These are phyloP conservation scores for Thalassophryne amazonica DNA, from an alignment of 2,797 vertebrate genomes.

Conservation along the genomic window DNA sequence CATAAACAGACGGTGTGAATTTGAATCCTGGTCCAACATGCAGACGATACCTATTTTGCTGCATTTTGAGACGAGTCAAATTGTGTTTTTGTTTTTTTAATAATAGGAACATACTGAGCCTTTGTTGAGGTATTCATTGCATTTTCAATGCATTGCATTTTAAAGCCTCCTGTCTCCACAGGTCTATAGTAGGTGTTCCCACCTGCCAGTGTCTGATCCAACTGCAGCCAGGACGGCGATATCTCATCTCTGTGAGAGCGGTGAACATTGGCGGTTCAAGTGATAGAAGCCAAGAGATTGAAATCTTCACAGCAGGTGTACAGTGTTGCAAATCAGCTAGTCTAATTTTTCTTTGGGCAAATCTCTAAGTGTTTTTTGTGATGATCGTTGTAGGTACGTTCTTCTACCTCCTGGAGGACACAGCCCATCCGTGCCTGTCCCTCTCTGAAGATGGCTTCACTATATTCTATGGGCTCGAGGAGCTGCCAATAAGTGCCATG, in stretches of 20 bases:
- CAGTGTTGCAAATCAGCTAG: neutral
- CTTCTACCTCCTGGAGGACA: slow-evolving; percentile 87
- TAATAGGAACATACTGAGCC: no score
- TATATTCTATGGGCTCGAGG: slow-evolving; percentile 82
- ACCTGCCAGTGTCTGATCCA: slow-evolving; percentile 89
- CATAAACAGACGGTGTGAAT: no score
- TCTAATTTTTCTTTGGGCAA: neutral
- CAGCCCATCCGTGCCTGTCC: slow-evolving; percentile 87
- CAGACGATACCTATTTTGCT: no score
- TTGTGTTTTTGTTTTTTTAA: no score
- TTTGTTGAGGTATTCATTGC: no score
- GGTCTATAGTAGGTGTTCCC: slow-evolving; percentile 90
- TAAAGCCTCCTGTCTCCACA: slow-evolving; percentile 44
- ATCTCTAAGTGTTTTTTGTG: neutral
- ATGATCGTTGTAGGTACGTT: slow-evolving; percentile 79
- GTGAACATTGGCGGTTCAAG: slow-evolving; percentile 88
- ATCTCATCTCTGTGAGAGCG: slow-evolving; percentile 83
- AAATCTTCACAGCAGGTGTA: slow-evolving; percentile 85
- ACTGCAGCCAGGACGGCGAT: slow-evolving; percentile 80
- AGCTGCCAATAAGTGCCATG: slow-evolving; percentile 76
- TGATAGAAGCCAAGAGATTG: slow-evolving; percentile 76
- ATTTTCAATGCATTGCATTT: no score
- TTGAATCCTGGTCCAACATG: no score
- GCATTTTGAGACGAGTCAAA: no score
- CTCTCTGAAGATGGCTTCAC: slow-evolving; percentile 89